These are phyloP conservation scores for Bovichtus variegatus DNA, from an alignment of 2,797 vertebrate genomes.

Conservation along the genomic window DNA sequence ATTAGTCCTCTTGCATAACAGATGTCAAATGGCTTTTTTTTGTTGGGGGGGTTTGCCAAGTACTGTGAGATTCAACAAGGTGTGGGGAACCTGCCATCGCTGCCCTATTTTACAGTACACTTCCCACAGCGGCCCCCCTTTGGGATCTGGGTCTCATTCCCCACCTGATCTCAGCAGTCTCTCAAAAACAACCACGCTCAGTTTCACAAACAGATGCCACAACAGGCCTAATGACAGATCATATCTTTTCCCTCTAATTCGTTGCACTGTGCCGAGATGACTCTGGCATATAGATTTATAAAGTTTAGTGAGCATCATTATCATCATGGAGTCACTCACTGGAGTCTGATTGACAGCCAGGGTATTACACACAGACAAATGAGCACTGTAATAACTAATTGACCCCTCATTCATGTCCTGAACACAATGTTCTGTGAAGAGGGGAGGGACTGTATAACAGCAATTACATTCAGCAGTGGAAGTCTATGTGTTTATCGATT, in stretches of 20 bases:
- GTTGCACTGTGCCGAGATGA: conserved; percentile 7
- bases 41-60: conserved; percentile 19
- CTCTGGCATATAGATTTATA: conserved; percentile 24
- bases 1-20: conserved; percentile 62
- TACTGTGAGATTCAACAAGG: conserved; percentile 62
- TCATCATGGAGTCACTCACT: conserved; percentile 42
- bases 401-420: conserved; percentile 70
- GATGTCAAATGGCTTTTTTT: conserved; percentile 58
- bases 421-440: conserved; percentile 70
- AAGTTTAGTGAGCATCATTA: conserved; percentile 50
- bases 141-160: conserved; percentile 65
- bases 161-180: conserved; percentile 65
- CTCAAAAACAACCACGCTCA: conserved; percentile 54
- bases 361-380: conserved; percentile 70
- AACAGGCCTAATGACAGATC: conserved; percentile 30
- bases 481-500: conserved; percentile 68
- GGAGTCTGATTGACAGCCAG: conserved; percentile 66
- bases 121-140: conserved; percentile 58
- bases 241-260: conserved; percentile 25
- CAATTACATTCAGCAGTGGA: conserved; percentile 51
- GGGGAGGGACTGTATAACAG: conserved; percentile 46
- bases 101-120: conserved; percentile 70
- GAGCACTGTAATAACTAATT: conserved; percentile 73
- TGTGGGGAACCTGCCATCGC: conserved; percentile 59
- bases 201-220: conserved; percentile 68